Base-by-base conservation (phyloP, 2,888 invertebrate genomes). In the Lydus trimaculatus region DNA sequence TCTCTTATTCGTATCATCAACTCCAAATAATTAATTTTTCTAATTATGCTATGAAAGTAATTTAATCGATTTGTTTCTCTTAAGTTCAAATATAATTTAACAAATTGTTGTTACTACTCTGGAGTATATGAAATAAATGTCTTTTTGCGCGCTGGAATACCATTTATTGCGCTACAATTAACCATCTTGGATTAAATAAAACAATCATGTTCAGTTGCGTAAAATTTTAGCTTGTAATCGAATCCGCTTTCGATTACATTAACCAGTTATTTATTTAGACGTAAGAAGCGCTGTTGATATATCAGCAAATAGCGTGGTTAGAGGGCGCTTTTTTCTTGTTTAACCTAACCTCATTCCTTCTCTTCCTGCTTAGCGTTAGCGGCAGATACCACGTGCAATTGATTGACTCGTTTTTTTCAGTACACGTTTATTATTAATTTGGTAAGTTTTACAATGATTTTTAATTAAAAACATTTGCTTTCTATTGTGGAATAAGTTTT, bases 241-340 rank as follows among this genome's bases (percentile, higher is more conserved):
- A 25, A 56, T 4, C 23, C 1, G 11, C 1, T 11, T 5, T 13
- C 23, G 13, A 20, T 15, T 13, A 4, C 2, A 17, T 11, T 2
- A 8, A 9, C 25, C 23, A 56, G 25, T 56, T 13, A 56, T 0
- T 2, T 13, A 6, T 0, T 1, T 5, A 0, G 6, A 20, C 25
- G 56, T 56, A 56, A 56, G 25, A 5, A 0, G 5, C 25, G 23
- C 0, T 2, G 5, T 5, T 3, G 25, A 8, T 13, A 2, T 13
- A 56, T 13, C 5, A 13, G 48, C 6, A 56, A 25, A 56, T 56
- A 25, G 11, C 25, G 13, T 15, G 25, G 56, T 56, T 25, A 56
- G 56, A 8, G 11, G 56, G 25, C 56, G 56, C 56, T 56, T 56
- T 13, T 56, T 56, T 25, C 56, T 56, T 56, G 25, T 56, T 56